Evolutionary conservation across 2,113 vertebrate species (phyloP).

Genomic region (Neolamprologus brichardi): DNA sequence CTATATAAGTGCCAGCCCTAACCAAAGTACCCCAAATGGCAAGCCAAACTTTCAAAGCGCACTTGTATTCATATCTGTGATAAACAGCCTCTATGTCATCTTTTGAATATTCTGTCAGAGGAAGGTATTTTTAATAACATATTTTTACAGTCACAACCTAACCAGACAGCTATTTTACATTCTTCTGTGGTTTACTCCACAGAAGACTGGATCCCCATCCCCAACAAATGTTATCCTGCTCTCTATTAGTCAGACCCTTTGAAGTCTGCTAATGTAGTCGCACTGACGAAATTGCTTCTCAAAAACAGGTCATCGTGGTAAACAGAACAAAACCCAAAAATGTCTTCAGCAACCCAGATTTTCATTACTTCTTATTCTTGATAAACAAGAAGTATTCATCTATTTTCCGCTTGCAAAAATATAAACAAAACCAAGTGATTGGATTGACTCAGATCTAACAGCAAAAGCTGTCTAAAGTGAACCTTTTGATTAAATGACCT

Average conservation of each 20-base stretch:
- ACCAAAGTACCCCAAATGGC: background rate
- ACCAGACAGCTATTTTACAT: background rate
- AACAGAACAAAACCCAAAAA: background rate
- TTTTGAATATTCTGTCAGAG: background rate
- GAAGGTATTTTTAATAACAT: background rate
- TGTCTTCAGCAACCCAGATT: background rate
- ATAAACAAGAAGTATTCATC: background rate
- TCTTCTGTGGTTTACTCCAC: background rate
- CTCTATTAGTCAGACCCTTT: background rate
- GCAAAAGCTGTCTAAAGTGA: background rate
- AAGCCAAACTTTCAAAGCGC: background rate
- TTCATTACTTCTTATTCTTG: background rate
- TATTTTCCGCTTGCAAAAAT: background rate
- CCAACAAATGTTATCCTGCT: background rate
- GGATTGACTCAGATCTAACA: background rate
- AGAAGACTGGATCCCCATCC: background rate
- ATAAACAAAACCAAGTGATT: background rate
- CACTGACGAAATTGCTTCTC: background rate
- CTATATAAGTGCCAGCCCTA: background rate
- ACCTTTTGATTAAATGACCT: background rate
- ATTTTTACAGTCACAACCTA: background rate
- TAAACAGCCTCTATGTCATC: background rate
- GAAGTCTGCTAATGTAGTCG: background rate
- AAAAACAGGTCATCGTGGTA: background rate
- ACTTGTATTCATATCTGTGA: background rate